Evolutionary conservation across 2,888 invertebrate genomes (phyloP), one percentile per base, ranked within the genome.

Genomic region (Philopedon plagiatum): DNA sequence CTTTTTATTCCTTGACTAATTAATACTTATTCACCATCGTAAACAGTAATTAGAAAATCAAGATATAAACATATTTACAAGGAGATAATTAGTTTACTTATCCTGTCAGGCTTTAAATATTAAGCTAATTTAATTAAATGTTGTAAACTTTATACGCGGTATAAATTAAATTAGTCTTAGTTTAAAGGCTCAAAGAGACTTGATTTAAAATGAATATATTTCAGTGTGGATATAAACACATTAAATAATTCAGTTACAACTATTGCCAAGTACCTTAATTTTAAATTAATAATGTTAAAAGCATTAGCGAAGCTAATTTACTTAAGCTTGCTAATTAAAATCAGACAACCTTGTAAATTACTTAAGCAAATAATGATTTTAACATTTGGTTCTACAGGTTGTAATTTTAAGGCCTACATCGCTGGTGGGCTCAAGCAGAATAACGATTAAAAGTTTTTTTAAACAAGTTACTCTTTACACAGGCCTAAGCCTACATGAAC

Each of bases 221-320:
- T 2, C 19, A 15, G 9, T 7, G 19, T 19, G 44, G 18, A 44
- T 19, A 44, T 44, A 44, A 44, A 44, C 44, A 39, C 39, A 44
- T 44, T 44, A 44, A 44, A 44, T 15, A 19, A 9, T 8, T 44
- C 44, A 8, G 44, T 44, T 44, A 44, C 18, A 44, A 44, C 44
- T 44, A 18, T 15, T 18, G 15, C 44, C 11, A 9, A 5, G 9
- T 8, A 11, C 9, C 34, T 9, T 18, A 19, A 19, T 9, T 15
- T 44, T 44, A 44, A 44, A 44, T 44, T 44, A 44, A 44, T 19
- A 44, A 9, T 19, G 19, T 8, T 44, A 44, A 44, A 44, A 44
- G 44, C 44, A 44, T 44, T 19, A 44, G 18, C 18, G 8, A 44
- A 18, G 44, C 15, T 15, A 44, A 44, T 44, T 19, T 44, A 2